These are phyloP conservation scores for Oophaga pumilio DNA, from an alignment of 2,113 vertebrate species.

Conservation along the genomic window DNA sequence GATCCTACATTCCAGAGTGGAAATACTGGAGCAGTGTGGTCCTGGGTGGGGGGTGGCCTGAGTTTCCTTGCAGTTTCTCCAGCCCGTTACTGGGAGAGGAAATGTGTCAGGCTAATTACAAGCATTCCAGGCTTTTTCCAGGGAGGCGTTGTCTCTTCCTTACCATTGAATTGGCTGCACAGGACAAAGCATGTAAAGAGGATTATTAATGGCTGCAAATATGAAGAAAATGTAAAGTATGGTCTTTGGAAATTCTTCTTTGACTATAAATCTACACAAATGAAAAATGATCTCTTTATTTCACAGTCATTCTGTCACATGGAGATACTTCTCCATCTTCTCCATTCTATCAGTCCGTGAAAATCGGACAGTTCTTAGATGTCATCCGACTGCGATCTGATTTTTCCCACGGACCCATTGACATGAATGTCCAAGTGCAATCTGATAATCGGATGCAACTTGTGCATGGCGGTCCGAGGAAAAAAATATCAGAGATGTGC, in stretches of 20 bases:
- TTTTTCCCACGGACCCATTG: too few relatives aligned
- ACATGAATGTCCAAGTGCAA: too few relatives aligned
- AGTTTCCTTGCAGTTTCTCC: slow-evolving; percentile 28
- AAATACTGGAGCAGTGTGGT: slow-evolving; percentile 23
- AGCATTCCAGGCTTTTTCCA: slow-evolving; percentile 51
- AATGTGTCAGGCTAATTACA: slow-evolving; percentile 57
- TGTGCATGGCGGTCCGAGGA: too few relatives aligned
- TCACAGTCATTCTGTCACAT: not conserved
- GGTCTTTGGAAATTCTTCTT: not conserved
- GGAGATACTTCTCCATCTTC: not conserved
- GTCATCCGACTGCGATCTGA: too few relatives aligned
- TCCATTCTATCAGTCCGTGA: too few relatives aligned
- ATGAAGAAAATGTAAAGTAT: slow-evolving; percentile 7
- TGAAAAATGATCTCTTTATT: not conserved
- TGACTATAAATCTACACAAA: not conserved
- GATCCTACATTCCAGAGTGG: slow-evolving; percentile 32
- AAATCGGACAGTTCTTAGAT: too few relatives aligned
- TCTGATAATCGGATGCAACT: too few relatives aligned
- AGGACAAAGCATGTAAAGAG: slow-evolving; percentile 37
- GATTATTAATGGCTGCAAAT: slow-evolving; percentile 14
- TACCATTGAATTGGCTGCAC: slow-evolving; percentile 48
- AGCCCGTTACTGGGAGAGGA: slow-evolving; percentile 41
- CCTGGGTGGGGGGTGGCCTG: slow-evolving; percentile 1
- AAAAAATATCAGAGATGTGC: too few relatives aligned
- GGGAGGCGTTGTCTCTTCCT: slow-evolving; percentile 55